phyloP scores from a whole-genome alignment of 1,140 invertebrate species.

The Oppia nitens region DNA sequence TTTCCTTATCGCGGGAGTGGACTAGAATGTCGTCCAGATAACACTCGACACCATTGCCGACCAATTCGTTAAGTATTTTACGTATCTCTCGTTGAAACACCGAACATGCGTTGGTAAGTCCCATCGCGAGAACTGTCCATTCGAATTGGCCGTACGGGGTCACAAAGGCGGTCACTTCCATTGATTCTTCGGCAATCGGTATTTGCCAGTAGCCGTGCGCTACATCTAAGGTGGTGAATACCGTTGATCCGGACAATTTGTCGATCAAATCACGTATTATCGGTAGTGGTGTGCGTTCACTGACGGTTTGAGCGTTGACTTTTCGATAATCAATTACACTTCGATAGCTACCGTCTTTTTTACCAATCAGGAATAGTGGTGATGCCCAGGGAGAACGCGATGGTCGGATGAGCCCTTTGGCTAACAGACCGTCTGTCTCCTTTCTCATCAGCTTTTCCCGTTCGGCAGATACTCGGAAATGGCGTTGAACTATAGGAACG shows the following conservation, averaged over 20 bases:
- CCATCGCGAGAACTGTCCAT: conserved; percentile 18
- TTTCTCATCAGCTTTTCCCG: not conserved
- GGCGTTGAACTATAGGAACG: not conserved
- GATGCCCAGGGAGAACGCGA: conserved; percentile 30
- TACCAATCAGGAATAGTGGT: conserved; percentile 33
- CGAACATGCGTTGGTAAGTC: conserved; percentile 16
- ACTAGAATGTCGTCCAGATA: conserved; percentile 18
- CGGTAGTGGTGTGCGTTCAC: conserved; percentile 28
- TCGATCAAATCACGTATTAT: conserved; percentile 26
- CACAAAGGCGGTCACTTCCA: conserved; percentile 29
- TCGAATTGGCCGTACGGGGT: conserved; percentile 22
- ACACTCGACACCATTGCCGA: not conserved
- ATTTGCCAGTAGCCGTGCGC: conserved; percentile 33
- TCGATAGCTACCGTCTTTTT: conserved; percentile 31
- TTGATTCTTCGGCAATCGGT: conserved; percentile 22
- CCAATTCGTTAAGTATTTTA: conserved; percentile 1
- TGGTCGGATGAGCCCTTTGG: conserved; percentile 32
- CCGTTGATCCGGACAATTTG: conserved; percentile 24
- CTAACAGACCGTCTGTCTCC: conserved; percentile 18
- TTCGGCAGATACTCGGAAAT: not conserved
- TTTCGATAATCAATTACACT: conserved; percentile 36
- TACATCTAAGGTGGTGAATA: conserved; percentile 34
- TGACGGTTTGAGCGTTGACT: conserved; percentile 26
- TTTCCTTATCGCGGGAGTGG: not conserved
- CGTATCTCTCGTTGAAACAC: conserved; percentile 28